A percentile compares a stretch with the other conserved stretches of the same genome.
Evolutionary conservation across 1,140 invertebrate genomes (phyloP).

Genomic region (Drosophila kohkoa): DNA sequence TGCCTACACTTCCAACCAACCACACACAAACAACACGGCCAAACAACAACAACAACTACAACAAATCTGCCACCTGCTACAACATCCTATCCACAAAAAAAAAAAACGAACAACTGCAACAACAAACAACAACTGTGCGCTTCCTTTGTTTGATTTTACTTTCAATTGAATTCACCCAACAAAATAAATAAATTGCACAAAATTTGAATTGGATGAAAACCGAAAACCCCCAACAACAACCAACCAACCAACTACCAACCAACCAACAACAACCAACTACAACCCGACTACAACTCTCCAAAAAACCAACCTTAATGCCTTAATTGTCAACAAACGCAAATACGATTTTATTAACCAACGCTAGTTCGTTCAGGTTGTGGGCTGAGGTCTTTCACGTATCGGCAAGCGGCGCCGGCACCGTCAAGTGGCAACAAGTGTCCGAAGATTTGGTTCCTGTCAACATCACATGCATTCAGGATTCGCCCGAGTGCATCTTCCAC

Average conservation of each 20-base stretch:
- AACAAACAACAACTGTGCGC: constrained; percentile 46
- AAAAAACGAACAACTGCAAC: constrained; percentile 61
- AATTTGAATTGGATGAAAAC: constrained; percentile 51
- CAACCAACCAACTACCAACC: constrained; percentile 15
- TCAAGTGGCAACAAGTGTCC: constrained; percentile 98
- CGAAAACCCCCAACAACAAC: constrained; percentile 4
- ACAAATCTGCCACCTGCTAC: constrained; percentile 60
- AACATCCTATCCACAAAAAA: constrained; percentile 57
- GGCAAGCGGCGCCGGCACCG: constrained; percentile 93
- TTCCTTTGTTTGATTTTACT: constrained; percentile 63
- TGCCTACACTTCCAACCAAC: constrained; percentile 49
- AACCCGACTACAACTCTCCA: constrained; percentile 15
- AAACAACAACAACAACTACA: constrained; percentile 42
- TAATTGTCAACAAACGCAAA: constrained; percentile 39
- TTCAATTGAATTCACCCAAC: constrained; percentile 40
- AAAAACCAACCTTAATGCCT: constrained; percentile 15
- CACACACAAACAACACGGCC: constrained; percentile 58
- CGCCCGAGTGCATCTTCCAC: constrained; percentile 98
- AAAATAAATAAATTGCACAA: constrained; percentile 47
- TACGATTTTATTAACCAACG: constrained; percentile 73
- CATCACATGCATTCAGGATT: constrained; percentile 98
- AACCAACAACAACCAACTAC: constrained; percentile 23
- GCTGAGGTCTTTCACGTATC: constrained; percentile 99
- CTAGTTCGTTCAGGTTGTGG: constrained; percentile 92
- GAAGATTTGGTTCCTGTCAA: constrained; percentile 99